Percentiles rank a stretch among this genome's conserved stretches.
phyloP scores from a whole-genome alignment of 1,140 invertebrate species.

The Brachionus paranguensis region DNA sequence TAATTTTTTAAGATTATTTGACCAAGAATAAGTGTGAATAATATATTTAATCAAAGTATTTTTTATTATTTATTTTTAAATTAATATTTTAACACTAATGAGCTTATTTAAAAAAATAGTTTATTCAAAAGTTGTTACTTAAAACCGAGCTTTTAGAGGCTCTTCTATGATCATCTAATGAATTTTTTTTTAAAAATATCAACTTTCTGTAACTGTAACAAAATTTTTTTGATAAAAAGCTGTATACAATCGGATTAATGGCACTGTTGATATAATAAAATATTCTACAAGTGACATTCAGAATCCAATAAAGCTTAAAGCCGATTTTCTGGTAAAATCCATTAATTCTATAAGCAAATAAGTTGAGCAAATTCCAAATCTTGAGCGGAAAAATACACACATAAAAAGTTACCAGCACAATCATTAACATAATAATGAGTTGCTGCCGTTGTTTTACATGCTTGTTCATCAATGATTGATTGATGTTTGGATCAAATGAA shows the following conservation, averaged over 20 bases:
- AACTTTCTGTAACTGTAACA: background rate
- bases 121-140: no score
- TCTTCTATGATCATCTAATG: background rate
- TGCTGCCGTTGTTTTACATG: slow-evolving; percentile 18
- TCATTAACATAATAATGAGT: slow-evolving; percentile 5
- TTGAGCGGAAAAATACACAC: slow-evolving; percentile 30
- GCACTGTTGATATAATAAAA: slow-evolving; percentile 33
- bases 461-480: background rate
- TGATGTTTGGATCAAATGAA: background rate
- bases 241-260: slow-evolving; percentile 24
- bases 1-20: no score
- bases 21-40: no score
- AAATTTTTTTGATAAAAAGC: slow-evolving; percentile 36
- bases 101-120: no score
- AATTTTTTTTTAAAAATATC: background rate
- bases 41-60: no score
- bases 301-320: slow-evolving; percentile 14
- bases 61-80: no score
- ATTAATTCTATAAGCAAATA: background rate
- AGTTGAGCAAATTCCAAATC: slow-evolving; percentile 23
- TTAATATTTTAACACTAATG: no score
- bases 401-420: background rate
- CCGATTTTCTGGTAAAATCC: slow-evolving; percentile 20
- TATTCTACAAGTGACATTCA: slow-evolving; percentile 16
- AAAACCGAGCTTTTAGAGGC: background rate